Percentiles rank a stretch among this genome's conserved stretches.
Evolutionary conservation across 2,797 vertebrate species (phyloP).

Genomic region (Lithobates pipiens): DNA sequence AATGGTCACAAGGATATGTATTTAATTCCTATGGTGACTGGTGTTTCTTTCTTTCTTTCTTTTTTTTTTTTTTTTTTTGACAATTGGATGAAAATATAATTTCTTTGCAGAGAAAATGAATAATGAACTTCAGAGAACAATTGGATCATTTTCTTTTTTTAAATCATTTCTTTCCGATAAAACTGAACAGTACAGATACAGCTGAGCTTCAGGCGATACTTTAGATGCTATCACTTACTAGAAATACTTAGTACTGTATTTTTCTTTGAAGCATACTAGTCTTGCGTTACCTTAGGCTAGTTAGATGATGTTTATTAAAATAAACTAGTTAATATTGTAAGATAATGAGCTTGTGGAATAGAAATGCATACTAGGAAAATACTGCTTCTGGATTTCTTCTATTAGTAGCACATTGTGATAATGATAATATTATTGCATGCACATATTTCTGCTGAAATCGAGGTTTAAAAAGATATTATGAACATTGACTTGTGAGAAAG

Average conservation of each 20-base stretch:
- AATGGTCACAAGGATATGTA: too few species aligned
- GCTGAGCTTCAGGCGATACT: not conserved
- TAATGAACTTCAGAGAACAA: not conserved
- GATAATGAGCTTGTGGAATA: not conserved
- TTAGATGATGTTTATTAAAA: not conserved
- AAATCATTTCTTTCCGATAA: not conserved
- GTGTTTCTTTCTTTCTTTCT: too few species aligned
- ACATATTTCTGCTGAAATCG: too few species aligned
- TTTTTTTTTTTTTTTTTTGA: too few species aligned
- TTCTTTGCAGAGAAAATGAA: too few species aligned
- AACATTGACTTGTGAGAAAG: too few species aligned
- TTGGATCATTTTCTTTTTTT: not conserved
- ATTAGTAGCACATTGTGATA: not conserved
- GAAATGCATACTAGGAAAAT: not conserved
- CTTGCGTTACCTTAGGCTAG: not conserved
- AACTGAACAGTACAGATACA: not conserved
- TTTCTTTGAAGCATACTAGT: not conserved
- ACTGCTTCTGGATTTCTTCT: not conserved
- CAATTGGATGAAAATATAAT: too few species aligned
- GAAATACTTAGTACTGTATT: not conserved
- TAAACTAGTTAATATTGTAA: not conserved
- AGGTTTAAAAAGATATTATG: too few species aligned
- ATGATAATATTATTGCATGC: too few species aligned
- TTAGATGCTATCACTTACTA: not conserved
- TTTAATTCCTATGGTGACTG: too few species aligned